Evolutionary conservation across 1,140 invertebrate genomes (phyloP).

Genomic region (Alviniconcha marisindica): DNA sequence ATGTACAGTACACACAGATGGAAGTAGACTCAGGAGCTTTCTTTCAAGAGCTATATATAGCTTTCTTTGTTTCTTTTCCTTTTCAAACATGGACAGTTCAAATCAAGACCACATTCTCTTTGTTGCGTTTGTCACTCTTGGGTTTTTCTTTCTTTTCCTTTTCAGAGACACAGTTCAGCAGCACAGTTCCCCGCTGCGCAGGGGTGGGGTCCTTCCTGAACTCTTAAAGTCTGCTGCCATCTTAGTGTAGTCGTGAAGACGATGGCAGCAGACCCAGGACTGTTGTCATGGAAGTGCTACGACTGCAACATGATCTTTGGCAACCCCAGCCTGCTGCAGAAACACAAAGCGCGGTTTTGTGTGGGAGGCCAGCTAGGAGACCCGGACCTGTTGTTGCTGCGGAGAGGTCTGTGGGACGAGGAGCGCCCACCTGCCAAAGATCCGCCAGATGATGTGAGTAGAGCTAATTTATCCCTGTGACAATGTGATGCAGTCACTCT

Average conservation of each 20-base stretch:
- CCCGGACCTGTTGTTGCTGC: slow-evolving; percentile 56
- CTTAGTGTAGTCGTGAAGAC: neutral
- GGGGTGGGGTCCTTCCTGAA: no score
- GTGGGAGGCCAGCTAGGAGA: slow-evolving; percentile 60
- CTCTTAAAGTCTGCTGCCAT: slow-evolving; percentile 6
- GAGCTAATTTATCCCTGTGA: no score
- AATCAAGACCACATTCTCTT: no score
- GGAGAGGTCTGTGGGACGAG: slow-evolving; percentile 46
- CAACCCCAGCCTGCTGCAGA: slow-evolving; percentile 57
- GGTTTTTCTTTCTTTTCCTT: no score
- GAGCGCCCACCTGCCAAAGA: slow-evolving; percentile 37
- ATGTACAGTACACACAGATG: no score
- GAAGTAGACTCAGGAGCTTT: no score
- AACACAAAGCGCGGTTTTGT: slow-evolving; percentile 67
- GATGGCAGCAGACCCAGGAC: slow-evolving; percentile 21
- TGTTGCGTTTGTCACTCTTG: no score
- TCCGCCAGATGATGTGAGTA: slow-evolving; percentile 52
- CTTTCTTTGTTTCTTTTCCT: no score
- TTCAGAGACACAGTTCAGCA: no score
- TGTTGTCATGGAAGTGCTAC: slow-evolving; percentile 54
- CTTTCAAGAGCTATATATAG: no score
- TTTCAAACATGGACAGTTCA: no score
- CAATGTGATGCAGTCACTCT: neutral
- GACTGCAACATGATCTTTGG: slow-evolving; percentile 69
- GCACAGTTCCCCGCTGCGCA: no score